Evolutionary conservation across 1,140 invertebrate genomes (phyloP).

Genomic region (Drosophila teissieri): DNA sequence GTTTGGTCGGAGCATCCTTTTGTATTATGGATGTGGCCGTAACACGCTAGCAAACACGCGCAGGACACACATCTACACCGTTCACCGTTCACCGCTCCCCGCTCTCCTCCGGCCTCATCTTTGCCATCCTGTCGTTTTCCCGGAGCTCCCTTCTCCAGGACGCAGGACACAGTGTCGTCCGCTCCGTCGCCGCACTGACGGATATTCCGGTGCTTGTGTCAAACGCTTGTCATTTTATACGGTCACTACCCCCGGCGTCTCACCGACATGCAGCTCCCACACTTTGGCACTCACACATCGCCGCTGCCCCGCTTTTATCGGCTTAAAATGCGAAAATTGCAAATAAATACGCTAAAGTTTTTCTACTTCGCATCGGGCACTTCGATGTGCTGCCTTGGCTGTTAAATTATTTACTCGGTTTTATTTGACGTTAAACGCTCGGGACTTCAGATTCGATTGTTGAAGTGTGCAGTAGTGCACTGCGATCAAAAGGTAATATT

Average conservation of each 20-base stretch:
- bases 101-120: constrained; percentile 1
- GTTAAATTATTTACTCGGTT: constrained; percentile 77
- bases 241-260: constrained; percentile 25
- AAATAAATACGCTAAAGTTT: constrained; percentile 74
- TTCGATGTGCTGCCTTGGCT: constrained; percentile 38
- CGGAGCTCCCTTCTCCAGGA: constrained; percentile 6
- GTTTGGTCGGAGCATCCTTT: constrained; percentile 67
- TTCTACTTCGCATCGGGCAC: constrained; percentile 41
- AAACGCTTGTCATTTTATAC: constrained; percentile 81
- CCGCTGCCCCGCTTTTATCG: constrained; percentile 65
- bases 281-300: constrained; percentile 1
- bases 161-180: constrained; percentile 59
- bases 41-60: constrained; percentile 74
- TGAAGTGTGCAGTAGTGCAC: constrained; percentile 34
- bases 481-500: neutral
- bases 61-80: constrained; percentile 43
- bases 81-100: neutral
- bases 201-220: constrained; percentile 81
- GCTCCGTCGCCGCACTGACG: constrained; percentile 77
- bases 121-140: constrained; percentile 11
- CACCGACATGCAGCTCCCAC: neutral
- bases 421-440: constrained; percentile 76
- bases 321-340: constrained; percentile 81
- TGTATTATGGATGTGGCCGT: constrained; percentile 81
- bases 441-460: constrained; percentile 50